Base-by-base conservation (phyloP, 2,113 vertebrate genomes). In the Percina caprodes region DNA sequence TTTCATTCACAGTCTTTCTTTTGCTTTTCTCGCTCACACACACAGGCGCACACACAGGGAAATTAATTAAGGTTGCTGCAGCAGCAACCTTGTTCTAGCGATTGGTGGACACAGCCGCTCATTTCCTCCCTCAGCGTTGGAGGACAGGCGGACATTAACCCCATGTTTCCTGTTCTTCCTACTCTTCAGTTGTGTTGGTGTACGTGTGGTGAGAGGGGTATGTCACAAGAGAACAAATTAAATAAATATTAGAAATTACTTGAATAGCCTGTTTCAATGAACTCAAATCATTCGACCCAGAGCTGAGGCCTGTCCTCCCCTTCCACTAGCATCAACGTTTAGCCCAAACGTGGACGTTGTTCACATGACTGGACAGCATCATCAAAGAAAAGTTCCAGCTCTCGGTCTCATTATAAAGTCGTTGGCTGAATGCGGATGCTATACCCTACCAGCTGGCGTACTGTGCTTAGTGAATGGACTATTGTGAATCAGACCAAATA, bases 1-100 rank as follows among this genome's bases (percentile, higher is more conserved):
- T 59, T 35, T 59, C 52, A 62, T 82, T 75, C 46, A 60, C 54
- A 24, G 10, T 5, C 24, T 33, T 24, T 56, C 30, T 54, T 21
- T 48, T 24, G 33, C 21, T 52, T 56, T 46, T 46, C 30, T 26
- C 16, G 5, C 45, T 65, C 16, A 78, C 49, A 56, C 67, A 71
- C 58, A 67, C 58, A 65, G 16, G 60, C 62, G n/a, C 69, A 55
- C 18, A 80, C 49, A 56, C 69, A 71, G 69, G 48, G 30, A 86
- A 92, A 93, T 91, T 90, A 93, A 94, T 95, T 94, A 90, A 83
- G 87, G 75, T 87, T 88, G 86, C 74, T 75, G 87, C 88, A 87
- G 76, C 90, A 42, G 69, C 67, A 74, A 83, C 88, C 84, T 85
- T 72, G 49, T 91, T 88, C 84, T 88, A 92, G 91, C 86, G 82